Base-by-base conservation (phyloP, 2,113 vertebrate genomes). In the Mastomys natalensis region DNA sequence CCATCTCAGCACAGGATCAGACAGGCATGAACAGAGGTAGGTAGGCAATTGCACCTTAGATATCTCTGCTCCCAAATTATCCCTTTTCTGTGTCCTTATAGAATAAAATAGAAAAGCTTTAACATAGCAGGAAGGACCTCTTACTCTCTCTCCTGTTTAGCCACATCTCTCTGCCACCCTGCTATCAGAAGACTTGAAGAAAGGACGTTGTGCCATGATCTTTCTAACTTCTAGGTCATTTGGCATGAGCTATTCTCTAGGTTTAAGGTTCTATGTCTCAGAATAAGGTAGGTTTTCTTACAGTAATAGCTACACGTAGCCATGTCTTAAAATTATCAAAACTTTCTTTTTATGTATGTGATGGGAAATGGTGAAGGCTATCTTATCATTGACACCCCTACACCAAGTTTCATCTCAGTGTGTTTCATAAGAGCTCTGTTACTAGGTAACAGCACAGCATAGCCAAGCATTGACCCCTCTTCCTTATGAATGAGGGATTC, bases 31-130 rank as follows among this genome's bases (percentile, higher is more conserved):
- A 64, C 9, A 16, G 53, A 88, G 13, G 37, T 29, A 91, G 24
- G 34, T 24, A 55, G 53, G 53, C 60, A 37, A 37, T 86, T 70
- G 43, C 45, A 77, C 24, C 22, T 91, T 43, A 21, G 45, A 29
- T 17, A 48, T 86, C 2, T 40, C 43, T 76, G 31, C 17, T 17
- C 26, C 48, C 78, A 48, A 95, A 62, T 85, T 91, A 73, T 43
- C 78, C 89, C n/a, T n/a, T 93, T 94, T 72, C 64, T 89, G 2
- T 64, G 82, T 89, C 4, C 55, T 81, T 92, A 51, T 2, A 80
- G 21, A 96, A 95, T 16, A 73, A 85, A 88, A 58, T 37, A 72
- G 22, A 64, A 94, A 88, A 73, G 64, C 7, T 94, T 84, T 70
- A 77, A 31, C 55, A 86, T 1, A 89, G n/a, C 68, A 5, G 12